These are phyloP conservation scores for Apaloderma vittatum DNA, from an alignment of 2,113 vertebrate species.

Conservation along the genomic window DNA sequence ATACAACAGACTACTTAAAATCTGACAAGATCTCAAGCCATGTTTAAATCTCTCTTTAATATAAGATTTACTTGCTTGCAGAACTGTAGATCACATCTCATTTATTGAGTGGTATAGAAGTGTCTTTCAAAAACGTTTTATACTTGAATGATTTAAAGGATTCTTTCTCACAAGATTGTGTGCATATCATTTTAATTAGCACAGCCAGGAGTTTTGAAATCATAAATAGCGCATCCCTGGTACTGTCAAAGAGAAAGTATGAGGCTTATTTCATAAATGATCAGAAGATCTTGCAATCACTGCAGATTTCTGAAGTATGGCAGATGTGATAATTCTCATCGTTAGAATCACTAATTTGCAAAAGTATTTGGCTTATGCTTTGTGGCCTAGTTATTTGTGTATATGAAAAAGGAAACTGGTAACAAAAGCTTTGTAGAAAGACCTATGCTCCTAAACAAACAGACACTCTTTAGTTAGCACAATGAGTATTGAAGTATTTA, in stretches of 20 bases:
- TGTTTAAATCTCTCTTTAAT: background rate
- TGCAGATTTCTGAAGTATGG: background rate
- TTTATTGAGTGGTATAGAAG: background rate
- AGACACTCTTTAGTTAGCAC: constrained; percentile 14
- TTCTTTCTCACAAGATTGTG: background rate
- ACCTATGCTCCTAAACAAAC: background rate
- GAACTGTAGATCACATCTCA: background rate
- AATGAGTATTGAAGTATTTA: background rate
- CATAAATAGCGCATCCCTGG: background rate
- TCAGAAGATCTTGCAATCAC: background rate
- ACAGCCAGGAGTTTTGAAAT: background rate
- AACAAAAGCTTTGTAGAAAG: background rate
- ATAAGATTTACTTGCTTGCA: background rate
- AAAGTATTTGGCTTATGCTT: constrained; percentile 5
- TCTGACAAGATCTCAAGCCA: background rate
- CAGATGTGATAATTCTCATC: background rate
- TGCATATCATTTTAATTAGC: background rate
- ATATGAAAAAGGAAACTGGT: background rate
- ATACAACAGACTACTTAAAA: background rate
- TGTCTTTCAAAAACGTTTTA: background rate
- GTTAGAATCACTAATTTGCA: background rate
- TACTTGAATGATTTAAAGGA: background rate
- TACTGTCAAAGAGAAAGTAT: background rate
- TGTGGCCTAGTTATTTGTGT: background rate
- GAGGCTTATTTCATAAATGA: background rate